Conservation (phyloP, 2,797 vertebrate genomes). For the Characodon lateralis region DNA sequence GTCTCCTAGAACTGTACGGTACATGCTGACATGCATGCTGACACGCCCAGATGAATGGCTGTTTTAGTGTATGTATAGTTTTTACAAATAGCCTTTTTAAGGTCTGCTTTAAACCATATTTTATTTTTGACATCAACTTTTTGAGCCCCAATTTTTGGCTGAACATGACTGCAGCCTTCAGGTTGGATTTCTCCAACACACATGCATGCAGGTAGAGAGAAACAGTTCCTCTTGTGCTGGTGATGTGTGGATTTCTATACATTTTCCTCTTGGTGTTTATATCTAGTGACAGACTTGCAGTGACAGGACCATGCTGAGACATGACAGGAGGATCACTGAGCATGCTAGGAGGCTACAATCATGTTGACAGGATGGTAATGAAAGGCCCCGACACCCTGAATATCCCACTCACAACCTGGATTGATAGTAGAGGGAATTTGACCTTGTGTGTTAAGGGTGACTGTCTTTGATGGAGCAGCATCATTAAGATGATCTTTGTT, state of each 20-base stretch:
- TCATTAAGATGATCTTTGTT: slow-evolving; percentile 10
- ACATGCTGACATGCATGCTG: too few species aligned
- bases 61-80: not conserved
- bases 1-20: not conserved
- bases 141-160: not conserved
- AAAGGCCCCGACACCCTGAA: slow-evolving; percentile 48
- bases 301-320: slow-evolving; percentile 52
- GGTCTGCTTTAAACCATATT: not conserved
- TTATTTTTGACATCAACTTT: slow-evolving; percentile 13
- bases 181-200: slow-evolving; percentile 6
- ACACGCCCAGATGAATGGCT: not conserved
- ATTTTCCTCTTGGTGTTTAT: slow-evolving; percentile 35
- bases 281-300: slow-evolving; percentile 58
- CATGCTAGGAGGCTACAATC: slow-evolving; percentile 58
- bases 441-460: slow-evolving; percentile 43
- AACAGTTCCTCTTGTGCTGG: slow-evolving; percentile 18
- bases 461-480: slow-evolving; percentile 31
- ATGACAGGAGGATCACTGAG: slow-evolving; percentile 65
- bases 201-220: slow-evolving; percentile 41
- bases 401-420: slow-evolving; percentile 18
- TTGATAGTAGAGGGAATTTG: slow-evolving; percentile 65
- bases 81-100: slow-evolving; percentile 1
- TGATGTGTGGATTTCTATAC: slow-evolving; percentile 19
- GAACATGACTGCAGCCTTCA: slow-evolving; percentile 9
- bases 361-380: slow-evolving; percentile 69